phyloP scores from a whole-genome alignment of 2,797 vertebrate species.

The Chanos chanos region DNA sequence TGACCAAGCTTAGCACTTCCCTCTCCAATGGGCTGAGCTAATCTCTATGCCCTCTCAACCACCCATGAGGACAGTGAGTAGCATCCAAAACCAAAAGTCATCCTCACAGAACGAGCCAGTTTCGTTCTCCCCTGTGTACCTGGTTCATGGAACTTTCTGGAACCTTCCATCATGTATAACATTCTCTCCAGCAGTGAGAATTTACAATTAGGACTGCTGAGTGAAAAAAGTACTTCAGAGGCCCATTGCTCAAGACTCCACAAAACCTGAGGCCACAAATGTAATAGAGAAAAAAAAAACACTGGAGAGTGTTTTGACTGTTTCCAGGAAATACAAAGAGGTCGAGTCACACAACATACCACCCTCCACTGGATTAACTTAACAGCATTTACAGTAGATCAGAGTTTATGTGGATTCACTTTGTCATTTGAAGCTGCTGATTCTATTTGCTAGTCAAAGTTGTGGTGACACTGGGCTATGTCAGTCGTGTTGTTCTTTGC shows the following conservation, averaged over 20 bases:
- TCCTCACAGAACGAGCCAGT: not conserved
- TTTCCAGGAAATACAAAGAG: slow-evolving; percentile 51
- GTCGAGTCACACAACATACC: no score
- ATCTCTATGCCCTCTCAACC: not conserved
- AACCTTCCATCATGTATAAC: slow-evolving; percentile 44
- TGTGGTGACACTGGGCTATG: no score
- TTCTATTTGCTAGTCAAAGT: slow-evolving; percentile 21
- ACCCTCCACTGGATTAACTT: slow-evolving; percentile 51
- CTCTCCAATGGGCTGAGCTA: not conserved
- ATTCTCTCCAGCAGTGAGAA: slow-evolving; percentile 25
- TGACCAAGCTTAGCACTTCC: not conserved
- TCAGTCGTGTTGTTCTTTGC: no score
- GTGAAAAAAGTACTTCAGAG: not conserved
- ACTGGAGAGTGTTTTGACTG: slow-evolving; percentile 18
- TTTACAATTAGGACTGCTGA: slow-evolving; percentile 24
- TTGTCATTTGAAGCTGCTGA: slow-evolving; percentile 18
- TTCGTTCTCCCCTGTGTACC: slow-evolving; percentile 17
- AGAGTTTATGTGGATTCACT: not conserved
- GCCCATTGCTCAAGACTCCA: not conserved
- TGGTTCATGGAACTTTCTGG: slow-evolving; percentile 35
- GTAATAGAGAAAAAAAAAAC: not conserved
- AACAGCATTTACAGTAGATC: not conserved
- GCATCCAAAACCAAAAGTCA: slow-evolving; percentile 24
- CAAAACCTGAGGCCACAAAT: not conserved
- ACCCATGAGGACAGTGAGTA: slow-evolving; percentile 17